These are phyloP conservation scores for Ips typographus DNA, from an alignment of 1,140 invertebrate species.

Conservation along the genomic window DNA sequence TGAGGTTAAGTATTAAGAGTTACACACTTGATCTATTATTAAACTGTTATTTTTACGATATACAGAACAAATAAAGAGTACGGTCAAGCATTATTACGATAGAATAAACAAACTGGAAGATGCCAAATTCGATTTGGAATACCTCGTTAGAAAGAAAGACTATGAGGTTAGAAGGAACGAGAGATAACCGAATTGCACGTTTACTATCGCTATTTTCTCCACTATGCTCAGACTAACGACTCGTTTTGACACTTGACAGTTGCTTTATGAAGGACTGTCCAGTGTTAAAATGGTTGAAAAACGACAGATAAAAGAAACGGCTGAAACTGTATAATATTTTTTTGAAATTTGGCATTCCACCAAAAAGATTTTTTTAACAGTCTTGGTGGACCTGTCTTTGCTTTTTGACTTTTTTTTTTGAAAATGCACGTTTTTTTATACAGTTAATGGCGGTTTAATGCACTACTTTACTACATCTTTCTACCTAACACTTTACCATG, in stretches of 20 bases:
- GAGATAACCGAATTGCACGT: conserved; percentile 25
- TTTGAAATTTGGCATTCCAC: neutral
- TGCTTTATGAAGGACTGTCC: conserved; percentile 1
- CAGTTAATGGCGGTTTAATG: conserved; percentile 14
- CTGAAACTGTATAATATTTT: conserved; percentile 23
- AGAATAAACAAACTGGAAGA: conserved; percentile 88
- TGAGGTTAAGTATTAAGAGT: too few species aligned
- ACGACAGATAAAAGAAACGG: conserved; percentile 10
- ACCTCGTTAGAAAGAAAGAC: conserved; percentile 96
- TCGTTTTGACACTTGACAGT: conserved; percentile 11
- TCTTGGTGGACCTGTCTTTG: conserved; percentile 8
- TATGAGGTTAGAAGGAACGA: conserved; percentile 71
- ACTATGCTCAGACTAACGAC: conserved; percentile 11
- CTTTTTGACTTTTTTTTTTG: conserved; percentile 28
- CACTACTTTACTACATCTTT: conserved; percentile 21
- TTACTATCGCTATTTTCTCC: conserved; percentile 22
- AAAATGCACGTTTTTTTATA: conserved; percentile 25
- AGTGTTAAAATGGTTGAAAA: conserved; percentile 3
- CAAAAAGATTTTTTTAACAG: neutral
- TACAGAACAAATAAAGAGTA: conserved; percentile 72
- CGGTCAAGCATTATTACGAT: conserved; percentile 84
- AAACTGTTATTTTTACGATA: conserved; percentile 23
- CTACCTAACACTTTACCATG: conserved; percentile 4
- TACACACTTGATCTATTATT: too few species aligned
- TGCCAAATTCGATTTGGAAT: conserved; percentile 97